Evolutionary conservation across 2,797 vertebrate genomes (phyloP), one percentile per base, ranked within the genome.

Genomic region (Sylvia borin): DNA sequence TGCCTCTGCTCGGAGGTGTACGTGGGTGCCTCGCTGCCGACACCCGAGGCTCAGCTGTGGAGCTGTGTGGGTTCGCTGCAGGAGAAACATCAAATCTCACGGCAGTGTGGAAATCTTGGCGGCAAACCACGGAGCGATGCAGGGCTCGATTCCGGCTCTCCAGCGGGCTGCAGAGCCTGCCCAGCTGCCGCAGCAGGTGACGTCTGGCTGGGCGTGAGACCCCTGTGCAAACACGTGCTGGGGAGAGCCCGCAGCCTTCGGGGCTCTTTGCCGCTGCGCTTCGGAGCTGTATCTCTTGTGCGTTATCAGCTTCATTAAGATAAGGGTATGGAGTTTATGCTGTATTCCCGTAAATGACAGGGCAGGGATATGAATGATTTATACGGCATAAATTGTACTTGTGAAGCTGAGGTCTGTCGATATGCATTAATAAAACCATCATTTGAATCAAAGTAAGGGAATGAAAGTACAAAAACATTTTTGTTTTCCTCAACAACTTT

Each of bases 361-460:
- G 60, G 67, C 61, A 94, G 40, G 67, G 83, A 53, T 87, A 79
- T 61, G 78, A 91, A 90, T 90, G 90, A 92, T 92, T 85, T 94
- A 87, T 89, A 34, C 18, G 40, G 61, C 48, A 87, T 92, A 93
- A 96, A 90, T 86, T 89, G 93, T 61, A 79, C 55, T 79, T 54
- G 58, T 1, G 9, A 93, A 80, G 47, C 22, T 53, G 26, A 78
- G 16, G 73, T 81, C 55, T 86, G 85, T 79, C 53, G 40, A 76
- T 51, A 77, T 14, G 53, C 45, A 26, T 65, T 76, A 90, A 81
- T 70, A 77, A 71, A 94, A 48, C 18, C n/a, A 19, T 54, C n/a
- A n/a, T 24, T 40, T 53, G 34, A 70, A 88, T 81, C 51, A 34
- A 73, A 65, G 36, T 34, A 84, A 71, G 27, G 13, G 20, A 90